phyloP scores from a whole-genome alignment of 2,113 vertebrate genomes.

The Chroicocephalus ridibundus region DNA sequence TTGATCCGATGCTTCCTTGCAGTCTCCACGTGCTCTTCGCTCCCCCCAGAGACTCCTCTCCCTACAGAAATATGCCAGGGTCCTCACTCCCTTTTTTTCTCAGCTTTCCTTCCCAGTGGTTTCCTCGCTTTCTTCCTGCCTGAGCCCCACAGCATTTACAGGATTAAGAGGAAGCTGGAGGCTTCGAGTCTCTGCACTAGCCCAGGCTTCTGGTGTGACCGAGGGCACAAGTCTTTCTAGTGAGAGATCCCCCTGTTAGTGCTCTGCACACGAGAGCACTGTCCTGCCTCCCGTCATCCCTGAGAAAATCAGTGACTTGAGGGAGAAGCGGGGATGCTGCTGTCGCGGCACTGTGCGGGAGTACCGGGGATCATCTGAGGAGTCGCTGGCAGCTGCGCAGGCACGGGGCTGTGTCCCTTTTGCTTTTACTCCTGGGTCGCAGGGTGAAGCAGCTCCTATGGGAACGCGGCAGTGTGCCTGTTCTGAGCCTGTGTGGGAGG shows the following conservation, averaged over 20 bases:
- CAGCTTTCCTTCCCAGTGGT: not conserved
- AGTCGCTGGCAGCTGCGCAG: not conserved
- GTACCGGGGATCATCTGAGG: rapidly evolving
- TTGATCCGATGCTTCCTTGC: not conserved
- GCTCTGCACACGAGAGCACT: rapidly evolving
- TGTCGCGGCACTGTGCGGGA: rapidly evolving
- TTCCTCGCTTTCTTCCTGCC: not conserved
- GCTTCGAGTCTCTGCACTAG: rapidly evolving
- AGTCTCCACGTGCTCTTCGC: not conserved
- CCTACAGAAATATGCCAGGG: too few species aligned
- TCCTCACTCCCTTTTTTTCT: not conserved
- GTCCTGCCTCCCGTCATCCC: not conserved
- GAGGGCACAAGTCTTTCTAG: not conserved
- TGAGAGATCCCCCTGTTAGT: not conserved
- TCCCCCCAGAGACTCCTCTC: not conserved
- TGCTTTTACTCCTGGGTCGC: not conserved
- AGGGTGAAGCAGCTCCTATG: not conserved
- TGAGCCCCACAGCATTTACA: not conserved
- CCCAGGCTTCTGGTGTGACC: not conserved
- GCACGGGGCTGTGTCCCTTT: not conserved
- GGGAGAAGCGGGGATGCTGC: not conserved
- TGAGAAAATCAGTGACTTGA: not conserved
- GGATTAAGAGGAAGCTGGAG: not conserved
- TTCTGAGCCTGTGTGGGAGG: not conserved
- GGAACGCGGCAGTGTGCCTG: not conserved